A percentile compares a stretch with the other conserved stretches of the same genome.
Conservation (phyloP, 2,797 vertebrate species). For the Hylomyscus alleni region DNA sequence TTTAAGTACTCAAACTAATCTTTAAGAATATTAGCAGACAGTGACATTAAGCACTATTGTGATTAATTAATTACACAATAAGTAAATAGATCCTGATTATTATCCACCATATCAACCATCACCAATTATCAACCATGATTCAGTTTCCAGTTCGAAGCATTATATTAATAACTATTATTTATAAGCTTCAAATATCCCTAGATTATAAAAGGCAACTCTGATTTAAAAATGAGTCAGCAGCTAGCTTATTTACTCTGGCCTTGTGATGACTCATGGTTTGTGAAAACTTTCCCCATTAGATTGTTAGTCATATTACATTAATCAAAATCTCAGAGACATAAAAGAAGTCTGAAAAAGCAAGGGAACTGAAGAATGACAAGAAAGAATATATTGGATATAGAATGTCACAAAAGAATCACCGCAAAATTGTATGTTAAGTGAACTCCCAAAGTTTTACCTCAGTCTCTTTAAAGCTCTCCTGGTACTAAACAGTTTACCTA, state of each 20-base stretch:
- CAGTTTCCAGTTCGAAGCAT: slow-evolving; percentile 40
- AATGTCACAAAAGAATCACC: slow-evolving; percentile 6
- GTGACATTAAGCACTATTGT: slow-evolving; percentile 30
- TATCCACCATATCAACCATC: no score
- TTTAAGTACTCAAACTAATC: background rate
- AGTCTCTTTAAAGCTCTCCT: background rate
- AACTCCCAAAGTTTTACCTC: slow-evolving; percentile 44
- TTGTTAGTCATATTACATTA: slow-evolving; percentile 19
- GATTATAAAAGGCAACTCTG: background rate
- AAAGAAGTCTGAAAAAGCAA: background rate
- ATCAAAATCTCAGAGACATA: slow-evolving; percentile 19
- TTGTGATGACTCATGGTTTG: background rate
- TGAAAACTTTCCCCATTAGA: slow-evolving; percentile 45
- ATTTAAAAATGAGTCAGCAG: background rate
- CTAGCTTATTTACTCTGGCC: slow-evolving; percentile 54
- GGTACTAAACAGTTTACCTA: slow-evolving; percentile 65
- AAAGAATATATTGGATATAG: background rate
- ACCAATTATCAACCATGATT: slow-evolving; percentile 52
- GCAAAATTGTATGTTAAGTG: background rate
- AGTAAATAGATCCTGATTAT: slow-evolving; percentile 4
- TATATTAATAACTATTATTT: slow-evolving; percentile 52
- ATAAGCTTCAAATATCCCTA: slow-evolving; percentile 18
- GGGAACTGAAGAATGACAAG: background rate
- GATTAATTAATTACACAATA: slow-evolving; percentile 51
- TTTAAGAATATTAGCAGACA: slow-evolving; percentile 13